These are phyloP conservation scores for Philereme transversata DNA, from an alignment of 2,888 invertebrate genomes.

Conservation along the genomic window DNA sequence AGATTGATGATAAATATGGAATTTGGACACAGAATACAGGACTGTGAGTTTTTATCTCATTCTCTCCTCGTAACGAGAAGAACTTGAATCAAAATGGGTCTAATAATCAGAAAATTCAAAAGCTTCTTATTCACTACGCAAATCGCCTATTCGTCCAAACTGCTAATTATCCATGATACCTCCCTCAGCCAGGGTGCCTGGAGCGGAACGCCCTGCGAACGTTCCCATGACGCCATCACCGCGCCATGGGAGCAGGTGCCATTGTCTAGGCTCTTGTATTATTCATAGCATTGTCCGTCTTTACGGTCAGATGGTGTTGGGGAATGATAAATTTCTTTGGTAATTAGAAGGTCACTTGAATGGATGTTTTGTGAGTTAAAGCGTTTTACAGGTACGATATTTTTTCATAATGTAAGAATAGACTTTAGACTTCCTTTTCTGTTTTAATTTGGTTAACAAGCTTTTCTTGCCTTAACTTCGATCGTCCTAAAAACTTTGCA, in stretches of 20 bases:
- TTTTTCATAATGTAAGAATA: neutral
- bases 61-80: neutral
- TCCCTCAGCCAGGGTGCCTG: slow-evolving; percentile 30
- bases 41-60: too few species aligned
- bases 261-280: slow-evolving; percentile 60
- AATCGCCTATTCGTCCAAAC: too few species aligned
- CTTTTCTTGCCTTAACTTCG: too few species aligned
- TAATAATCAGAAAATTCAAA: too few species aligned
- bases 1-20: neutral
- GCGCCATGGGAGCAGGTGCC: slow-evolving; percentile 53
- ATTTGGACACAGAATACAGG: neutral
- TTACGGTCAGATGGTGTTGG: slow-evolving; percentile 31
- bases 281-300: slow-evolving; percentile 62
- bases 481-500: too few species aligned
- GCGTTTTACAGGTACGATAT: too few species aligned
- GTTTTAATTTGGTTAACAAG: too few species aligned
- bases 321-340: neutral
- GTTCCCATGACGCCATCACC: slow-evolving; percentile 56
- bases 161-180: slow-evolving; percentile 9
- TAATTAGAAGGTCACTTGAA: neutral
- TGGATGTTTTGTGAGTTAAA: neutral
- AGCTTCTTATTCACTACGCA: too few species aligned
- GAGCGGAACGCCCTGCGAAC: slow-evolving; percentile 64
- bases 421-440: too few species aligned
- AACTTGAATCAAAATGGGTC: neutral